These are phyloP conservation scores for Hirtodrosophila histrioides DNA, from an alignment of 2,888 invertebrate species.

Conservation along the genomic window DNA sequence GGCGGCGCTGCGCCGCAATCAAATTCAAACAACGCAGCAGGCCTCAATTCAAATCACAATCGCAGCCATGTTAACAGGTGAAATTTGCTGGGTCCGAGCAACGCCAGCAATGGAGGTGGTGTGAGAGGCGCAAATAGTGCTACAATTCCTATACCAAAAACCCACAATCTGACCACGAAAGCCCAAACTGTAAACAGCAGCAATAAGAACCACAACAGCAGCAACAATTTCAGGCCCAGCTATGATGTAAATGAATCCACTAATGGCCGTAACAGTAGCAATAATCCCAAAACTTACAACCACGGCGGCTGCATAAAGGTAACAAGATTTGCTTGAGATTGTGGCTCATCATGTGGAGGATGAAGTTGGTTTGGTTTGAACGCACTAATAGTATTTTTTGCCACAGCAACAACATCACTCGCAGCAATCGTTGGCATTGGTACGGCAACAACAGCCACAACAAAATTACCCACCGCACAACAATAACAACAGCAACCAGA, in stretches of 20 bases:
- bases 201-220: constrained; percentile 18
- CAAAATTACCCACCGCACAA: constrained; percentile 52
- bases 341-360: background rate
- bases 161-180: constrained; percentile 55
- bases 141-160: constrained; percentile 49
- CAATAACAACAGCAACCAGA: constrained; percentile 36
- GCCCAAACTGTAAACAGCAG: constrained; percentile 43
- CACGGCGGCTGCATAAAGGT: constrained; percentile 26
- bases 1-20: constrained; percentile 66
- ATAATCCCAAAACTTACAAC: constrained; percentile 27
- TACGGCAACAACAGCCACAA: constrained; percentile 37
- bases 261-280: constrained; percentile 9
- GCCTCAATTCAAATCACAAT: constrained; percentile 83
- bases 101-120: constrained; percentile 62
- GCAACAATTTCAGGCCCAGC: background rate
- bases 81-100: constrained; percentile 79
- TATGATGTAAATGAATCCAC: background rate
- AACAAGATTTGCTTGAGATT: constrained; percentile 9
- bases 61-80: constrained; percentile 84
- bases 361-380: constrained; percentile 4
- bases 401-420: constrained; percentile 37
- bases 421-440: constrained; percentile 29
- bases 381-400: constrained; percentile 30
- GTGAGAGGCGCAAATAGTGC: constrained; percentile 55
- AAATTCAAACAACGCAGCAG: constrained; percentile 71